Base-by-base conservation (phyloP, 2,888 invertebrate genomes). In the Leptinotarsa haldemani region DNA sequence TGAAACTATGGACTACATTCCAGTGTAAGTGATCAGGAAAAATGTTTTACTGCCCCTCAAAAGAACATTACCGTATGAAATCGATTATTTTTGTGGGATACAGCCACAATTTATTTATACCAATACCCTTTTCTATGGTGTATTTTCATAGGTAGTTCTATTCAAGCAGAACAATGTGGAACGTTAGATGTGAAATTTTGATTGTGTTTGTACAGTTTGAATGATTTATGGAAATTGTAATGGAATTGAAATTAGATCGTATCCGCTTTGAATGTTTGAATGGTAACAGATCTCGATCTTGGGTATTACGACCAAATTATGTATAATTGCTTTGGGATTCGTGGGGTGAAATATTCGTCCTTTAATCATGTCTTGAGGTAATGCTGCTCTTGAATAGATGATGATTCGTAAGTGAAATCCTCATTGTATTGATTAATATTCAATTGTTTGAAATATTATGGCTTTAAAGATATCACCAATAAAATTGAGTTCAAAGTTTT, bases 241-340 rank as follows among this genome's bases (percentile, higher is more conserved):
- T 61, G 61, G 61, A 40, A 61, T 40, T 30, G 61, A 40, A 40
- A 61, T 40, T 61, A 61, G 61, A 61, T 61, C 61, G 61, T 61
- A 61, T 61, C 40, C 22, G 22, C 56, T n/a, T n/a, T n/a, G 61
- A 56, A 56, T 56, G 61, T 61, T n/a, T 61, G 61, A 61, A 61
- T 61, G 61, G 61, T n/a, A 61, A 61, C 61, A 61, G 61, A 61
- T 61, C 40, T 40, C n/a, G 40, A 61, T 61, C 61, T 61, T 61
- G 25, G 61, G 61, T 61, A 61, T 61, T 61, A 40, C 61, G 25
- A 61, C 61, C 40, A 61, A 61, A 61, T 40, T 61, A 61, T 61
- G 61, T 61, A 40, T 61, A 61, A 61, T 61, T 61, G 40, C 61
- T 61, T 4, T n/a, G 7, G 61, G 61, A 30, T 61, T 40, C 61